Evolutionary conservation across 2,113 vertebrate species (phyloP).

Genomic region (Athene noctua): DNA sequence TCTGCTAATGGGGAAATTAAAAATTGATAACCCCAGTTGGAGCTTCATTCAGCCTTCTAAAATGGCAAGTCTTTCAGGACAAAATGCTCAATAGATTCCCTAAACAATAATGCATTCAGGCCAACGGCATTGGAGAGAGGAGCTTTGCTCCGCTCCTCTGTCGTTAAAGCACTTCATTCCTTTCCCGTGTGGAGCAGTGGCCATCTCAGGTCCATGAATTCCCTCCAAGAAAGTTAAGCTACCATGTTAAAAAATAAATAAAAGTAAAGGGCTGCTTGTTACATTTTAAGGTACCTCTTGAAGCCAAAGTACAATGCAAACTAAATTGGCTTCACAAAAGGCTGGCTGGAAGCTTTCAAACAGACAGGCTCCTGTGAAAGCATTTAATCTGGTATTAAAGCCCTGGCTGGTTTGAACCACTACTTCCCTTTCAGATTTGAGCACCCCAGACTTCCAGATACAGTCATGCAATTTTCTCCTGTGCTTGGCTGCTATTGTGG

Average conservation of each 20-base stretch:
- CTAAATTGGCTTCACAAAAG: constrained; percentile 42
- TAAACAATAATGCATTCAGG: background rate
- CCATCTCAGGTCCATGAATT: background rate
- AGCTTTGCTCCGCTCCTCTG: background rate
- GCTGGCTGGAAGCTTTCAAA: constrained; percentile 31
- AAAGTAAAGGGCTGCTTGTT: background rate
- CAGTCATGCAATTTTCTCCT: constrained; percentile 8
- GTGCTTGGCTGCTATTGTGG: background rate
- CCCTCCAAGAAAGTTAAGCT: background rate
- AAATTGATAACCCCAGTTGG: constrained; percentile 22
- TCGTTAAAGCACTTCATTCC: background rate
- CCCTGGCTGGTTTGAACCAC: background rate
- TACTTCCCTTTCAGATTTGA: constrained; percentile 14
- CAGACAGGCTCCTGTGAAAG: background rate
- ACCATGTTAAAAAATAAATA: background rate
- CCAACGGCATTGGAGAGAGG: background rate
- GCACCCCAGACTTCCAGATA: background rate
- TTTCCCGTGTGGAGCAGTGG: background rate
- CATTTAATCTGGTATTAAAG: constrained; percentile 57
- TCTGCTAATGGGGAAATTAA: constrained; percentile 52
- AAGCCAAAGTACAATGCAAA: constrained; percentile 17
- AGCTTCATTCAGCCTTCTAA: constrained; percentile 8
- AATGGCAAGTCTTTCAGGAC: background rate
- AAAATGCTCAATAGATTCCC: background rate
- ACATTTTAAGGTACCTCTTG: constrained; percentile 16